phyloP scores from a whole-genome alignment of 2,797 vertebrate species.

The Parauchenoglanis punctatus region DNA sequence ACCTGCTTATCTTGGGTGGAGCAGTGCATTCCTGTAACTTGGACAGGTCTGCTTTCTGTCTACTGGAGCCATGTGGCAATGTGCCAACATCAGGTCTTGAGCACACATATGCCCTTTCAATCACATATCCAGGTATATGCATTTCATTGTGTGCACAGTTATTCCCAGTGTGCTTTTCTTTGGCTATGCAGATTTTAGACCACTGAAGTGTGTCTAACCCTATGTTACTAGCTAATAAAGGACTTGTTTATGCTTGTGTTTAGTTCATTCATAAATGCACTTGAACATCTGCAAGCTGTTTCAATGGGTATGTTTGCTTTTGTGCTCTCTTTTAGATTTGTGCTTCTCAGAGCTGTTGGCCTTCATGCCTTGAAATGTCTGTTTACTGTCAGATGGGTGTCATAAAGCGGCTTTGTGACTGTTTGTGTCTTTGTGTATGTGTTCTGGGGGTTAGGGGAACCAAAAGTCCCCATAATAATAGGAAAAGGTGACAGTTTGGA shows the following conservation, averaged over 20 bases:
- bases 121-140: constrained; percentile 13
- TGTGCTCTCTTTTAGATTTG: background rate
- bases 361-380: background rate
- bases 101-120: constrained; percentile 36
- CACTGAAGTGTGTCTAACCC: constrained; percentile 30
- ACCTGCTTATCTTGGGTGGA: constrained; percentile 65
- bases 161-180: constrained; percentile 29
- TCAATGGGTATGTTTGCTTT: constrained; percentile 31
- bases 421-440: background rate
- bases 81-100: constrained; percentile 55
- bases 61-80: constrained; percentile 48
- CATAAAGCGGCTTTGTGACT: constrained; percentile 19
- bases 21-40: constrained; percentile 61
- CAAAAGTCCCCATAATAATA: background rate
- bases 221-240: constrained; percentile 1
- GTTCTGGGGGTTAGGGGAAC: background rate
- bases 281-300: constrained; percentile 32
- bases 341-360: background rate
- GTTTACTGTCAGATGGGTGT: constrained; percentile 15
- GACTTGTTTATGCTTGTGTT: constrained; percentile 34
- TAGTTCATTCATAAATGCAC: constrained; percentile 19
- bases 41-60: constrained; percentile 62
- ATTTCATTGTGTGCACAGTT: constrained; percentile 4
- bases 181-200: constrained; percentile 9
- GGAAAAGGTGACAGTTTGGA: background rate